Evolutionary conservation across 2,797 vertebrate genomes (phyloP), one percentile per base, ranked within the genome.

Genomic region (Urosaurus nigricauda): DNA sequence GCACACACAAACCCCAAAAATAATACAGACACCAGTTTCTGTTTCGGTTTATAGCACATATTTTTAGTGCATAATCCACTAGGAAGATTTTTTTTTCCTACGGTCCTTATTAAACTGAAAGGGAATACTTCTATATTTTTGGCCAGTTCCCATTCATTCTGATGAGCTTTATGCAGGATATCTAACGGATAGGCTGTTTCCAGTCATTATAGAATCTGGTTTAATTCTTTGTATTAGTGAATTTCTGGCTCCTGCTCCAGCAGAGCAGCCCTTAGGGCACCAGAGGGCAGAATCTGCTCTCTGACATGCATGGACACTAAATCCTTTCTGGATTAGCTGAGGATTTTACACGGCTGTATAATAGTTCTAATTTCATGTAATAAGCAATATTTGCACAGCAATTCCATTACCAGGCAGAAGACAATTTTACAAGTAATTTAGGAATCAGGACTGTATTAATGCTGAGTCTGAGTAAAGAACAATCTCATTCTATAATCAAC

Each of bases 391-490:
- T 96, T 96, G 92, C 89, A 94, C 93, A 96, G 93, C 90, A 94
- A 95, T 96, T 95, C 83, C 88, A 95, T 96, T 97, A 94, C 74
- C 93, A 89, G 87, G 90, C 90, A 90, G 92, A 94, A 93, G 87
- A 91, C 91, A 95, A 94, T 95, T 94, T 95, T 94, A 91, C 91
- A 92, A 96, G 95, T 94, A 93, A 94, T 94, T 95, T 96, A 94
- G 94, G 89, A 88, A 96, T 87, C 1, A 58, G 80, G 83, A 92
- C 83, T 56, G 58, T 92, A 92, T 94, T 96, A 96, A 91, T 92
- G 91, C 92, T 94, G 94, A 95, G 91, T 94, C 90, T 79, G 91
- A 95, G 85, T 86, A 95, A 85, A 94, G 93, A 95, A 96, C 85
- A 95, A 92, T 95, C 95, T 96, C 94, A 81, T 91, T 82, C 90